Evolutionary conservation across 2,888 invertebrate species (phyloP), one percentile per base, ranked within the genome.

Genomic region (Miltochrista miniata): DNA sequence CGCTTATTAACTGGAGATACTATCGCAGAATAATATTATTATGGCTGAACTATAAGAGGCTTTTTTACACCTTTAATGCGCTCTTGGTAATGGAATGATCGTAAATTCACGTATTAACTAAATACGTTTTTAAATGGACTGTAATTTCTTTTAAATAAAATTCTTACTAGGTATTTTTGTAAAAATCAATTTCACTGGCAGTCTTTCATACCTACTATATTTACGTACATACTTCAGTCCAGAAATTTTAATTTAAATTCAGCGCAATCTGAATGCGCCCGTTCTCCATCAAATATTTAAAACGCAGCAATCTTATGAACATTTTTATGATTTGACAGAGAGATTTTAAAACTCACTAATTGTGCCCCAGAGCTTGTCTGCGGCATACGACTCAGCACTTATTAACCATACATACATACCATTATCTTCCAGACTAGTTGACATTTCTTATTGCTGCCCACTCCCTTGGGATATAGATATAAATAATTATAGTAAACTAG

Each of bases 1-100:
- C 63, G 70, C 78, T 81, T 81, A 83, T 81, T 80, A 81, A 72
- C 62, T 61, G 54, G 49, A 70, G 81, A 81, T 83, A 79, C 59
- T 73, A 81, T 83, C 80, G 68, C 65, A 48, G 71, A 70, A 74
- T 79, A 79, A 79, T 76, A 75, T 62, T 24, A 24, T 24, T 4
- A 31, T 10, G 4, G 50, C 56, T 57, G 60, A 59, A 63, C 62
- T 55, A 70, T 68, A 68, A 60, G 59, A 66, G 61, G 56, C 11
- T 31, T 31, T 31, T 72, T 71, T 69, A 73, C 74, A 72, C 74
- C 74, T 70, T 74, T 74, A 72, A 79, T 74, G 68, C 48, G 68
- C 64, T 56, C 70, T 68, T 66, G 57, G 74, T 75, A 73, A 70
- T 76, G 69, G 74, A 72, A 71, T 64, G 56, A 64, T 59, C 65